Evolutionary conservation across 2,888 invertebrate species (phyloP), one percentile per base, ranked within the genome.

Genomic region (Heteropelma amictum): DNA sequence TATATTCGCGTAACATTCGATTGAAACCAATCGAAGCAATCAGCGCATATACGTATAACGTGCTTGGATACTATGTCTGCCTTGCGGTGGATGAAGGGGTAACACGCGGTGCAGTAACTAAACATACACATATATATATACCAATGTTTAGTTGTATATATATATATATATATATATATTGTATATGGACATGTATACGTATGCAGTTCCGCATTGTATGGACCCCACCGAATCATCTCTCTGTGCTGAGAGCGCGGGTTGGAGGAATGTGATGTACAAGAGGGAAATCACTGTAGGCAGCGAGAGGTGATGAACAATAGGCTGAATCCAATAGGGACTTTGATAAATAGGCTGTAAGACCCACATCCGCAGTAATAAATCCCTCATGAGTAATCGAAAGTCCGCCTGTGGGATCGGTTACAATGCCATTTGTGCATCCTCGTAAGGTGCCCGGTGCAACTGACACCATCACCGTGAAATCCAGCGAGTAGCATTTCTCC

Each of bases 21-120:
- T 70, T 65, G 60, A 64, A 70, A 65, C 64, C 74, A 65, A 75
- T 75, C 70, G 74, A 70, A 75, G 60, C 74, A 75, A 75, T 75
- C 74, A 75, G 54, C 65, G 33, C 19, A 54, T 40, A 61, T 45
- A 28, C 54, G 19, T 42, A 56, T 30, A 63, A 35, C 33, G 54
- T 67, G 12, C 12, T 6, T 14, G 3, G 2, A 14, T 49, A 6
- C 26, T 49, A 26, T 28, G 14, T 28, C 14, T 28, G 28, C 4
- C 12, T 51, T 68, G 68, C 49, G 51, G 68, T 23, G 33, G 54
- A 23, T 38, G 17, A 54, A 42, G 61, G 17, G 23, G 33, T 30
- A 38, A 67, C 21, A 60, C 45, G 42, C 45, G 53, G 33, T 47
- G n/a, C 33, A 23, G 19, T 28, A 26, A 61, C 17, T 42, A n/a